Conservation (phyloP, 2,888 invertebrate genomes). For the Melanargia galathea region DNA sequence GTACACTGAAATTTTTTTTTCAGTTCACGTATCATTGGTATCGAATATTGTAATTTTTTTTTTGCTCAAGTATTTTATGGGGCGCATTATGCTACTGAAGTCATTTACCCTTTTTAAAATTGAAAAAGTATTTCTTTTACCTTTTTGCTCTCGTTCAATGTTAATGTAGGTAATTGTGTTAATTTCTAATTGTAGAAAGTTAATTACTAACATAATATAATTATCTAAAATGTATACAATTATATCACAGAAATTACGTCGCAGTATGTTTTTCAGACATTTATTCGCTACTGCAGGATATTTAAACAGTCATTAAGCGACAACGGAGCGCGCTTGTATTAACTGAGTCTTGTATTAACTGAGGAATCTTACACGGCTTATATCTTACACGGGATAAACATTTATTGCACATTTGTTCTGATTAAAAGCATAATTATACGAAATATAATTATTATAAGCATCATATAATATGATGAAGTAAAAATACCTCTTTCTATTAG, state of each 20-base stretch:
- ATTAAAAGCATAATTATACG: constrained; percentile 8
- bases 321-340: constrained; percentile 33
- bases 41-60: background rate
- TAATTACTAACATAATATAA: no score
- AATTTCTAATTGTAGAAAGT: no score
- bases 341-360: constrained; percentile 36
- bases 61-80: no score
- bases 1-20: background rate
- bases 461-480: no score
- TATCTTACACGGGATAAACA: constrained; percentile 19
- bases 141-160: no score
- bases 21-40: background rate
- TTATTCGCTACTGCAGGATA: constrained; percentile 36
- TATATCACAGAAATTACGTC: constrained; percentile 11
- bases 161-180: no score
- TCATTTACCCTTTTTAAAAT: no score
- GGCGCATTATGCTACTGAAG: no score
- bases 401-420: constrained; percentile 20
- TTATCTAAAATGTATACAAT: constrained; percentile 11
- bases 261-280: constrained; percentile 35
- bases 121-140: no score
- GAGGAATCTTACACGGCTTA: constrained; percentile 31
- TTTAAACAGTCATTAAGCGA: constrained; percentile 38
- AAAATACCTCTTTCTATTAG: no score
- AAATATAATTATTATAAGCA: no score